Evolutionary conservation across 2,888 invertebrate species (phyloP).

Genomic region (Drosophila nigritarsus): DNA sequence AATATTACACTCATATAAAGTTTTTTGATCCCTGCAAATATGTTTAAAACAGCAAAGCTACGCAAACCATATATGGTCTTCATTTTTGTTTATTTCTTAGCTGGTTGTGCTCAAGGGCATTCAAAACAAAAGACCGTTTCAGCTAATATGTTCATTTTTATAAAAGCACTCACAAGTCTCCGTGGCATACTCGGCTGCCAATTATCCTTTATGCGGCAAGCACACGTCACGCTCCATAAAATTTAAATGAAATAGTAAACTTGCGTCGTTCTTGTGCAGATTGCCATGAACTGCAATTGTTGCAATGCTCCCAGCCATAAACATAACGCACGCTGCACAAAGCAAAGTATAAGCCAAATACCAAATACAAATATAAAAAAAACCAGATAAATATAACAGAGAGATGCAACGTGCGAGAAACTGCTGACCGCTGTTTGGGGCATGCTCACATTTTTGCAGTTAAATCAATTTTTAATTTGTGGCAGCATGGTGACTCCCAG

Average conservation of each 20-base stretch:
- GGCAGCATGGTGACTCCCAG: slow-evolving; percentile 56
- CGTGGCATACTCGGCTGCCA: slow-evolving; percentile 49
- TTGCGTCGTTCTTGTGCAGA: slow-evolving; percentile 68
- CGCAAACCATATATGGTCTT: slow-evolving; percentile 1
- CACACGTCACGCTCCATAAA: slow-evolving; percentile 75
- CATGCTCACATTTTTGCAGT: slow-evolving; percentile 60
- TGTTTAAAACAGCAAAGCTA: slow-evolving; percentile 6
- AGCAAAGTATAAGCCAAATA: slow-evolving; percentile 35
- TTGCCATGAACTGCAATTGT: slow-evolving; percentile 79
- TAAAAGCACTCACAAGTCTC: slow-evolving; percentile 25
- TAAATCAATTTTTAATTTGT: slow-evolving; percentile 77
- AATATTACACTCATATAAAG: not conserved
- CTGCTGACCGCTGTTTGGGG: slow-evolving; percentile 50
- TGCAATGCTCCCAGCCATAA: slow-evolving; percentile 56
- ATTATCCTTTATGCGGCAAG: slow-evolving; percentile 66
- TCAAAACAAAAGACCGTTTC: not conserved
- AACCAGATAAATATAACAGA: slow-evolving; percentile 11
- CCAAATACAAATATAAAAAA: slow-evolving; percentile 14
- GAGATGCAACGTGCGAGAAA: slow-evolving; percentile 29
- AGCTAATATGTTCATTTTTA: slow-evolving; percentile 29
- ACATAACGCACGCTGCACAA: slow-evolving; percentile 53
- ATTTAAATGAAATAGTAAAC: slow-evolving; percentile 77
- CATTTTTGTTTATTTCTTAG: slow-evolving; percentile 20
- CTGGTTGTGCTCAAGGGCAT: slow-evolving; percentile 1
- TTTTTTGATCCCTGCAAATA: slow-evolving; percentile 2